Base-by-base conservation (phyloP, 2,113 vertebrate genomes). In the Catharus bicknelli region DNA sequence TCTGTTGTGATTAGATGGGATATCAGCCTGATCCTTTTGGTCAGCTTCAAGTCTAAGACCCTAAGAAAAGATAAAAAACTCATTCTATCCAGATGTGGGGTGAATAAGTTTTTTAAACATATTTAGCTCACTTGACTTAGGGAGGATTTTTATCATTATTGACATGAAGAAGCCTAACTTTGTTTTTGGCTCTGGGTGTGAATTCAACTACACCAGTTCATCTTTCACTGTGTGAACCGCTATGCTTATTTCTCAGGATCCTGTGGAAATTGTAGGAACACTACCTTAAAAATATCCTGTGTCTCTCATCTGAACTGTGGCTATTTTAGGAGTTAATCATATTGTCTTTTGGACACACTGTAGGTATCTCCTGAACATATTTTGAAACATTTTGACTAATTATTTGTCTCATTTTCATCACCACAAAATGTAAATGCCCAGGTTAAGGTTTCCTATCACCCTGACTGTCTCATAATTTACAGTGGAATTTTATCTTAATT, bases 361-460 rank as follows among this genome's bases (percentile, higher is more conserved):
- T 47, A 66, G 26, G 1, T 34, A 6, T 16, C 13, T 54, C 32
- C n/a, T 78, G 23, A 19, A n/a, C 9, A 3, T n/a, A 36, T 9
- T 47, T 77, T 11, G 17, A 83, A 74, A 22, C 13, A 2, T 27
- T 86, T 81, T 8, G 36, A 10, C 4, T 62, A 50, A 53, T 54
- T 68, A 40, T 45, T 68, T 63, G 4, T 51, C 21, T 23, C 26
- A 6, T 55, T 78, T 5, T 81, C 13, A 43, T 53, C 7, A 42
- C 8, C 9, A 38, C 12, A 30, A 42, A 55, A 55, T 32, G 2
- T 0, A 2, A 63, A 15, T 3, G 0, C 14, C 25, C 15, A 27
- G 34, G 17, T 45, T 29, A 78, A 58, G 7, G 16, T 30, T 84
- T 29, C 25, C 10, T 57, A 8, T 10, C 4, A 16, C 11, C 3